A percentile compares a stretch with the other conserved stretches of the same genome.
Evolutionary conservation across 1,140 invertebrate species (phyloP).

Genomic region (Trichonephila clavipes): DNA sequence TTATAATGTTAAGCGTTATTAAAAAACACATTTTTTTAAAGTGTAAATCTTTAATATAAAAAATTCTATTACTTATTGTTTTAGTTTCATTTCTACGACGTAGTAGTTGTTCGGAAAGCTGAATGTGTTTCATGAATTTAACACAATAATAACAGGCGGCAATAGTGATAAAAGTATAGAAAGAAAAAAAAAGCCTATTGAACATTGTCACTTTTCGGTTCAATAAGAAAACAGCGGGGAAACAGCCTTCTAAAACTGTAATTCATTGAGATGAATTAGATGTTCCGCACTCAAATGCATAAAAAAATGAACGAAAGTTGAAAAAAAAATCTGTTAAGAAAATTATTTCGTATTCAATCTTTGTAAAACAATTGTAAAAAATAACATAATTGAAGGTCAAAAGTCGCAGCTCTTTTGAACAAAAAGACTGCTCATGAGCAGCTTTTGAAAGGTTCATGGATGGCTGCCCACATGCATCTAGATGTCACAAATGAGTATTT

Average conservation of each 20-base stretch:
- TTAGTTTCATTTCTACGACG: background rate
- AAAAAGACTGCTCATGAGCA: background rate
- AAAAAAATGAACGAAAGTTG: background rate
- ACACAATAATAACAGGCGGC: background rate
- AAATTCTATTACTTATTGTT: no score
- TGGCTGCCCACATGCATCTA: background rate
- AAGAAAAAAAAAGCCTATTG: background rate
- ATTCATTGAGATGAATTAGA: background rate
- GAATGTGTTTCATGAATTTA: background rate
- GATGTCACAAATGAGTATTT: constrained; percentile 18
- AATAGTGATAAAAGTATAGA: background rate
- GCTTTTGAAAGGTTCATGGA: constrained; percentile 1
- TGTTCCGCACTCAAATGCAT: background rate
- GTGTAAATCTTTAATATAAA: no score
- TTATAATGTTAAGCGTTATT: no score
- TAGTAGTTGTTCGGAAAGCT: background rate
- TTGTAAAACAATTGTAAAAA: background rate
- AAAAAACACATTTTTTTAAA: no score
- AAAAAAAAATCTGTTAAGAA: background rate
- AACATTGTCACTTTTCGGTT: constrained; percentile 5
- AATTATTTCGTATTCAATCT: background rate
- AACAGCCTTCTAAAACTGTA: background rate
- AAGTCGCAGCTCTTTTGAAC: background rate
- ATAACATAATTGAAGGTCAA: background rate
- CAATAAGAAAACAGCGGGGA: background rate